A percentile compares a stretch with the other conserved stretches of the same genome.
Conservation (phyloP, 1,140 invertebrate genomes). For the Tetraneura akinire region DNA sequence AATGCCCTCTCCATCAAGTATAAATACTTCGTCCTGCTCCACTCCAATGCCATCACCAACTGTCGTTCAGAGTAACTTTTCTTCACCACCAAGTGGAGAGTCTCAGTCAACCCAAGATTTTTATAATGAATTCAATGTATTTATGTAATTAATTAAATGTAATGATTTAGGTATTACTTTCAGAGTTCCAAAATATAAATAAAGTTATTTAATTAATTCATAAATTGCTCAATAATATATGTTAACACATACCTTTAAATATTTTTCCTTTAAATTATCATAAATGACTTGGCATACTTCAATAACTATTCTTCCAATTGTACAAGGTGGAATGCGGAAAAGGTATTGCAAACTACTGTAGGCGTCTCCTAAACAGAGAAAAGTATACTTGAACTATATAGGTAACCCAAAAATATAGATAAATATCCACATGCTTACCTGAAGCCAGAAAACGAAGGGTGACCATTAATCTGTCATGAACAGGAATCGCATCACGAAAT, state of each 20-base stretch:
- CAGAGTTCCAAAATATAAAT: too few relatives aligned
- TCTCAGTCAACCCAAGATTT: neutral
- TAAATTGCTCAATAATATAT: neutral
- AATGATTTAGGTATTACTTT: too few relatives aligned
- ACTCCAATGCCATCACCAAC: neutral
- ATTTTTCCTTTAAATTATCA: constrained; percentile 25
- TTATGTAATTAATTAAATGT: neutral
- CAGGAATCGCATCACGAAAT: neutral
- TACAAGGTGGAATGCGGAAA: constrained; percentile 11
- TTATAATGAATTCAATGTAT: constrained; percentile 2
- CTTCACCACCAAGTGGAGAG: neutral
- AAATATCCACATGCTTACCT: neutral
- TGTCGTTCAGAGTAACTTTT: neutral
- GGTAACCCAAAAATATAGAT: neutral
- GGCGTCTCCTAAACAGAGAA: neutral
- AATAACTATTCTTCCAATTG: neutral
- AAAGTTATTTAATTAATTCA: neutral
- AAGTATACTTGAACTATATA: neutral
- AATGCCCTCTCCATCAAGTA: constrained; percentile 6
- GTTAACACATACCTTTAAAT: constrained; percentile 4
- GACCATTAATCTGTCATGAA: constrained; percentile 18
- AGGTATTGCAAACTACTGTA: constrained; percentile 4
- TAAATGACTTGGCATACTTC: neutral
- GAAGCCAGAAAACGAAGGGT: constrained; percentile 13
- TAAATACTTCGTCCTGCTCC: neutral